Percentiles rank a stretch among this genome's conserved stretches.
Conservation (phyloP, 2,797 vertebrate species). For the Pseudochirops corinnae region DNA sequence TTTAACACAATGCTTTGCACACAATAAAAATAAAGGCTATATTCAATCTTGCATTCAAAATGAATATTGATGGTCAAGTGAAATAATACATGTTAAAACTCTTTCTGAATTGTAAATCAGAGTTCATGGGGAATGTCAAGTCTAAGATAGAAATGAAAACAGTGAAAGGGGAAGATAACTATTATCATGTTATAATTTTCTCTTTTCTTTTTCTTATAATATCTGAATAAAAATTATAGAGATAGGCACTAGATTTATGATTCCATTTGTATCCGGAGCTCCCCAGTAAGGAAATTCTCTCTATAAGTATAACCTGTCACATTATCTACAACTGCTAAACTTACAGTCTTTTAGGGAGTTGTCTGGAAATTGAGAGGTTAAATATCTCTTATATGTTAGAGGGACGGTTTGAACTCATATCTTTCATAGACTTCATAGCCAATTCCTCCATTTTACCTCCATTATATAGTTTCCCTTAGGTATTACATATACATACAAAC, state of each 20-base stretch:
- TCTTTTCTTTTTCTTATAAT: background rate
- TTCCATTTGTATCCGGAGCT: background rate
- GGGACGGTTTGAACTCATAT: too few relatives aligned
- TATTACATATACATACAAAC: too few relatives aligned
- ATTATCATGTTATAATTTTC: background rate
- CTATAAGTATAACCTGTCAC: background rate
- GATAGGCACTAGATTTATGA: background rate
- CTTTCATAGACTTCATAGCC: too few relatives aligned
- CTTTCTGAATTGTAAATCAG: background rate
- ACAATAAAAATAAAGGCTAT: background rate
- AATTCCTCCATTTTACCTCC: too few relatives aligned
- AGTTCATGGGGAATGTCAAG: background rate
- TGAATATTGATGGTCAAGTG: background rate
- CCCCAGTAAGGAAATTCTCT: background rate
- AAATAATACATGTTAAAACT: background rate
- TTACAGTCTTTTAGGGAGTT: background rate
- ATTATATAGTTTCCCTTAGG: too few relatives aligned
- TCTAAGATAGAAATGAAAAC: too few relatives aligned
- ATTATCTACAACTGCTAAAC: background rate
- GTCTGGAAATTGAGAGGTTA: too few relatives aligned
- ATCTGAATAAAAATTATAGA: background rate
- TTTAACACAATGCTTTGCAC: background rate
- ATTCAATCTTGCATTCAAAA: background rate
- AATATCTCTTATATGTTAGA: too few relatives aligned
- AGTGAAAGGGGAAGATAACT: background rate